Evolutionary conservation across 2,113 vertebrate genomes (phyloP), one percentile per base, ranked within the genome.

Genomic region (Pipra filicauda): DNA sequence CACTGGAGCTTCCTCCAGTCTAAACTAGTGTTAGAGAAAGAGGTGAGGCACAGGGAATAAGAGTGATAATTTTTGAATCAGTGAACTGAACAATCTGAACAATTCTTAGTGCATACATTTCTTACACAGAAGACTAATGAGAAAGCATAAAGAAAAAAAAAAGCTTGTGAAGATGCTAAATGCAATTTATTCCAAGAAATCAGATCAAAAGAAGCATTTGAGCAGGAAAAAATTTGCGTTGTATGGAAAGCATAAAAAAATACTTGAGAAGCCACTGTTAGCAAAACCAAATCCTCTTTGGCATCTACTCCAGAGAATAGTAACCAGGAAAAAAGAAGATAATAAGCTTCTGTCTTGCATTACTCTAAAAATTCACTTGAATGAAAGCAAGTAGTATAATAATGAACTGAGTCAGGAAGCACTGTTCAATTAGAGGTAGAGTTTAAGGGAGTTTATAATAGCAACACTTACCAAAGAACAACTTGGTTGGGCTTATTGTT

Each of bases 301-400:
- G 89, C 78, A 59, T 95, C 92, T 95, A 84, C 84, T 86, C 31
- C 16, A 54, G 72, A 88, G 74, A 85, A 93, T 15, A 92, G 65
- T 39, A 91, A 78, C n/a, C 8, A 86, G 67, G 70, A 77, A 71
- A 85, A 88, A 55, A 70, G 8, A 77, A 73, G 73, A 95, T 95
- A 97, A 97, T 97, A 94, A 95, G 75, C 64, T 55, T 84, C 96
- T 96, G 93, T 93, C 72, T 95, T 97, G 84, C 93, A 89, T 95
- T 92, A 95, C 66, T 93, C 59, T 49, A 93, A 93, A 96, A 96
- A 94, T 85, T 48, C 4, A 43, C 58, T 95, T 64, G 37, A 95
- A 95, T 75, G 75, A 95, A 95, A 95, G 81, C 83, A 94, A 97
- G 73, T 33, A 93, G 59, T 48, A 37, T 33, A 83, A 81, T 88